phyloP scores from a whole-genome alignment of 2,797 vertebrate species.

The Danio jaintianensis region DNA sequence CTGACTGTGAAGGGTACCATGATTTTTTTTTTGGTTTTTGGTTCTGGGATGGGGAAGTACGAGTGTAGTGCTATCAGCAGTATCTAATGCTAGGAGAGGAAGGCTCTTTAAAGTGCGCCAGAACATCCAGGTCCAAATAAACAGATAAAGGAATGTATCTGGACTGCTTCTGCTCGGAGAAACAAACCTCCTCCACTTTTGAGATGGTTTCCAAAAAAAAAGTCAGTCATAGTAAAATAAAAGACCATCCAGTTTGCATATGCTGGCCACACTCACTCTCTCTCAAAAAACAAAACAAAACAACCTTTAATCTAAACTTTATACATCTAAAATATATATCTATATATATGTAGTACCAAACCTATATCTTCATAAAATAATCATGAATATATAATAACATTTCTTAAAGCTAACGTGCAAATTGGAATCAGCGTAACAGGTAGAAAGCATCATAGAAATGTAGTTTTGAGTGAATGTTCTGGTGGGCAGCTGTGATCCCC shows the following conservation, averaged over 20 bases:
- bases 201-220: conserved; percentile 61
- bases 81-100: conserved; percentile 21
- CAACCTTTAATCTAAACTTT: conserved; percentile 61
- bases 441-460: conserved; percentile 76
- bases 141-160: conserved; percentile 60
- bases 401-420: conserved; percentile 84
- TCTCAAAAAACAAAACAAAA: conserved; percentile 31
- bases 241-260: conserved; percentile 70
- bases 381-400: conserved; percentile 74
- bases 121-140: conserved; percentile 55
- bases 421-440: conserved; percentile 77
- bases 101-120: conserved; percentile 46
- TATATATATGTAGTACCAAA: conserved; percentile 74
- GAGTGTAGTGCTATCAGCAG: conserved; percentile 23
- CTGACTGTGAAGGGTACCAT: conserved; percentile 1
- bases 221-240: conserved; percentile 45
- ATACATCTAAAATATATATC: conserved; percentile 73
- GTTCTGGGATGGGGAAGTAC: neutral
- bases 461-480: conserved; percentile 75
- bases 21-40: neutral
- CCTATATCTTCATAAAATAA: conserved; percentile 76
- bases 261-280: conserved; percentile 50
- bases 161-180: conserved; percentile 45
- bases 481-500: conserved; percentile 49
- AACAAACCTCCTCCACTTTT: conserved; percentile 58